Conservation (phyloP, 2,797 vertebrate genomes). For the Gallinago stenura region DNA sequence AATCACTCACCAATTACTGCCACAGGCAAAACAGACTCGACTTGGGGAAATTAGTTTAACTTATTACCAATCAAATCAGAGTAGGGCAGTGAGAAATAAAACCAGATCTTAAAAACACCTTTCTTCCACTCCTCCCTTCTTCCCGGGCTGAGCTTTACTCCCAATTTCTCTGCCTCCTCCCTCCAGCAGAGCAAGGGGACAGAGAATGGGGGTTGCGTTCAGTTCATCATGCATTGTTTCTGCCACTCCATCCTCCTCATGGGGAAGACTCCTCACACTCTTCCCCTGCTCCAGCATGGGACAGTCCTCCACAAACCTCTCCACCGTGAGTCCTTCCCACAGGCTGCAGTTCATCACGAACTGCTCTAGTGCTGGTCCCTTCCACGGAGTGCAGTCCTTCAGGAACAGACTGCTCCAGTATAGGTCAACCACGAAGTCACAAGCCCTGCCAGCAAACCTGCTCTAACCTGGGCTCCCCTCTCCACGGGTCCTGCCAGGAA, state of each 20-base stretch:
- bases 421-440: fast-evolving
- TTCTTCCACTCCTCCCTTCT: too few species aligned
- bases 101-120: not conserved
- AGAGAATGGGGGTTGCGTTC: not conserved
- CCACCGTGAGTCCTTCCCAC: fast-evolving
- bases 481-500: not conserved
- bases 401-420: not conserved
- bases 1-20: not conserved
- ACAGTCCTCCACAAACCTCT: too few species aligned
- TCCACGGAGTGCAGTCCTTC: not conserved
- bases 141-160: not conserved
- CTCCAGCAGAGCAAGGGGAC: fast-evolving
- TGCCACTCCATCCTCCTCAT: not conserved
- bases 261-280: not conserved
- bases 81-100: not conserved
- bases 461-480: not conserved
- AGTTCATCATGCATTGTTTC: not conserved
- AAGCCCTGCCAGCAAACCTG: not conserved
- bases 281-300: not conserved
- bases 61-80: not conserved
- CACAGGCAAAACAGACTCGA: not conserved
- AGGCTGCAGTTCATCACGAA: not conserved
- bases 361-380: not conserved
- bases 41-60: not conserved
- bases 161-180: not conserved